These are phyloP conservation scores for Chironomus tentans DNA, from an alignment of 2,888 invertebrate species.

Conservation along the genomic window DNA sequence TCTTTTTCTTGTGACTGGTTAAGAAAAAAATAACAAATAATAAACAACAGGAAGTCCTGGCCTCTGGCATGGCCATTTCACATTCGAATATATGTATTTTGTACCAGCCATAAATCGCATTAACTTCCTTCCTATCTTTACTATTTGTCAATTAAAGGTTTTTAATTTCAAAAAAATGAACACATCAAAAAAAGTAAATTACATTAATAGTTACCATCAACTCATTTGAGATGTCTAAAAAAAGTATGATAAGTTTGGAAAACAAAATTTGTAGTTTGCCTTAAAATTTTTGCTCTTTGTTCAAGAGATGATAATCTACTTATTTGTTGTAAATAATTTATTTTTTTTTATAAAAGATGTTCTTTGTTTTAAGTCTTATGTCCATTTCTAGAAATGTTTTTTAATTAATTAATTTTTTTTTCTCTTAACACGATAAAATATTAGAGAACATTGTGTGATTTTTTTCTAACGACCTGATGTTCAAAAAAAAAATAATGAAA, in stretches of 20 bases:
- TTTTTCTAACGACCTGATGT: constrained; percentile 10
- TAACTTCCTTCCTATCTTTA: not conserved
- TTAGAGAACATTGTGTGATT: constrained; percentile 11
- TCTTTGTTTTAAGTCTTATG: not conserved
- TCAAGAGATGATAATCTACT: not conserved
- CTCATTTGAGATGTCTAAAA: no score
- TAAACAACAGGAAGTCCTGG: no score
- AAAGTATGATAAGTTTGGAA: no score
- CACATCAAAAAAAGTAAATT: no score
- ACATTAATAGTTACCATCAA: no score
- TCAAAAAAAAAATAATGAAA: not conserved
- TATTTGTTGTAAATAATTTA: not conserved
- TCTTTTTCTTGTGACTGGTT: not conserved
- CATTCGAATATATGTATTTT: not conserved
- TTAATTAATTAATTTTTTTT: not conserved
- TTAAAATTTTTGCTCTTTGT: not conserved
- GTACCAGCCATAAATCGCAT: not conserved
- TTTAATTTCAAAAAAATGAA: not conserved
- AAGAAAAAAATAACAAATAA: not conserved
- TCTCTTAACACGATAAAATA: not conserved
- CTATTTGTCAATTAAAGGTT: not conserved
- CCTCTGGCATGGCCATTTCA: no score
- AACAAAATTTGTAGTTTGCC: no score
- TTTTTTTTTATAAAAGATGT: not conserved
- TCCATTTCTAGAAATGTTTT: not conserved